Percentiles rank a stretch among this genome's conserved stretches.
These are phyloP conservation scores for Chanos chanos DNA, from an alignment of 2,797 vertebrate species.

Conservation along the genomic window DNA sequence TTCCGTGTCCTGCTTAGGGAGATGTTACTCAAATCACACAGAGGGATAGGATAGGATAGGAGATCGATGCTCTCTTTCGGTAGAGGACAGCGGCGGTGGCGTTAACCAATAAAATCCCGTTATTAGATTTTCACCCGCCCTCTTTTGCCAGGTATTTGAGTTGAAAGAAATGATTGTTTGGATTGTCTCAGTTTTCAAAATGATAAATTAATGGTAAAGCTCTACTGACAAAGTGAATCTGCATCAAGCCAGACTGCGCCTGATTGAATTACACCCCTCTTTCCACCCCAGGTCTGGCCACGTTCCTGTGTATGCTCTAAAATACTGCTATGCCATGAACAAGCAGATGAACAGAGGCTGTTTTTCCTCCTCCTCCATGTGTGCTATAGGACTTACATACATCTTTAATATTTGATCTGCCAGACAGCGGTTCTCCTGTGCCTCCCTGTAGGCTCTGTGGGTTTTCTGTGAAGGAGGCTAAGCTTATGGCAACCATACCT, in stretches of 20 bases:
- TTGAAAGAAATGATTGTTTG: slow-evolving; percentile 65
- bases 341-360: slow-evolving; percentile 20
- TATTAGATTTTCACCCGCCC: slow-evolving; percentile 56
- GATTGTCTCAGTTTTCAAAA: slow-evolving; percentile 66
- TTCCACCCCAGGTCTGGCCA: slow-evolving; percentile 42
- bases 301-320: slow-evolving; percentile 54
- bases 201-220: slow-evolving; percentile 66
- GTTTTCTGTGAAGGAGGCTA: no score
- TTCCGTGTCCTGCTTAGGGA: slow-evolving; percentile 25
- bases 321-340: slow-evolving; percentile 30
- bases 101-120: slow-evolving; percentile 59
- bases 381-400: background rate
- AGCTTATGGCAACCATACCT: no score
- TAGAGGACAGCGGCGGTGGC: slow-evolving; percentile 38
- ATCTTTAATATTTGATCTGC: background rate
- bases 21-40: no score
- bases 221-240: slow-evolving; percentile 68
- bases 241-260: slow-evolving; percentile 57
- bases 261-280: slow-evolving; percentile 64
- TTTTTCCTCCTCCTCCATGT: background rate
- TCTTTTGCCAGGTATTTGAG: slow-evolving; percentile 56
- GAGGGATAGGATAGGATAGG: no score
- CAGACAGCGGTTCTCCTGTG: background rate
- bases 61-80: no score
- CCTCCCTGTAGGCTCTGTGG: background rate